Conservation (phyloP, 1,140 invertebrate genomes). For the Drosophila erecta region DNA sequence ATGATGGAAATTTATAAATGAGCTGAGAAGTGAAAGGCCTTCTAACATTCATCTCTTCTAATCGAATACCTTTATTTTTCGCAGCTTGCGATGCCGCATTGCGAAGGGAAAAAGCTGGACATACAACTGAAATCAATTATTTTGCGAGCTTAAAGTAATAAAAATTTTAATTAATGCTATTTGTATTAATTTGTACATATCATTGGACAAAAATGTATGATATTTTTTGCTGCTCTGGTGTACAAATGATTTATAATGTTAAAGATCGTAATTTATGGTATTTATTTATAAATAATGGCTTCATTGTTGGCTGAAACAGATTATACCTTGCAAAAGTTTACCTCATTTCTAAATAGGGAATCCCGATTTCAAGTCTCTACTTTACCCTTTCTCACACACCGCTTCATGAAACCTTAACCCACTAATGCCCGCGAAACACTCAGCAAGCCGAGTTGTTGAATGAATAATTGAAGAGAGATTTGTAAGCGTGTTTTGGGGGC, state of each 20-base stretch:
- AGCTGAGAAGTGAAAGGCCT: conserved; percentile 40
- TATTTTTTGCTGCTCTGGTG: no score
- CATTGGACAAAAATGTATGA: no score
- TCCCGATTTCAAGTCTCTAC: conserved; percentile 53
- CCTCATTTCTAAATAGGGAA: conserved; percentile 54
- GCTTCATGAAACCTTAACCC: conserved; percentile 28
- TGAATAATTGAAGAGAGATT: conserved; percentile 70
- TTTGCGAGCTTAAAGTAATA: background rate
- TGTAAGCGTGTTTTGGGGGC: conserved; percentile 49
- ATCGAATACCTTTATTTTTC: background rate
- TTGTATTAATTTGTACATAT: background rate
- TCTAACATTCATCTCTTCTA: conserved; percentile 8
- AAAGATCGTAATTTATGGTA: no score
- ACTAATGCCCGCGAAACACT: conserved; percentile 6
- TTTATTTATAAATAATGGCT: background rate
- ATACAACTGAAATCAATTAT: background rate
- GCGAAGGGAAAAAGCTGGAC: background rate
- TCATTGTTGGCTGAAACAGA: no score
- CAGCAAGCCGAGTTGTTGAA: conserved; percentile 48
- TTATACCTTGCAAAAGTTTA: background rate
- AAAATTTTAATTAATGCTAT: background rate
- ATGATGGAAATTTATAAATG: conserved; percentile 74
- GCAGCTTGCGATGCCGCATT: background rate
- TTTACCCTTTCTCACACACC: background rate
- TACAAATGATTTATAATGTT: no score